These are phyloP conservation scores for Vimba vimba DNA, from an alignment of 2,113 vertebrate genomes.

Conservation along the genomic window DNA sequence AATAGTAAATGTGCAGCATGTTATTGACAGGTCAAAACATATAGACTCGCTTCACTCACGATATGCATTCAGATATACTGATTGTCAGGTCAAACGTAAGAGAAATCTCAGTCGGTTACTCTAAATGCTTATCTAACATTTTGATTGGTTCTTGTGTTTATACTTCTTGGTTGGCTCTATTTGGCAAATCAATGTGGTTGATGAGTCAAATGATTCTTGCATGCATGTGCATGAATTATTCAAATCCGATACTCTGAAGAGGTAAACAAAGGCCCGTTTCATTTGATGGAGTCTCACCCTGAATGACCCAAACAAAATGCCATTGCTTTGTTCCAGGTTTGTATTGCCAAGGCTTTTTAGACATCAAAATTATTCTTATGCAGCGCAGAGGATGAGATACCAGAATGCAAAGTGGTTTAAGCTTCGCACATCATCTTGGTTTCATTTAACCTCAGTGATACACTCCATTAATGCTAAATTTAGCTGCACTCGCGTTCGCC, in stretches of 20 bases:
- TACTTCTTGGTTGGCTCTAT: constrained; percentile 2
- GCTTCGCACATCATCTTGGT: constrained; percentile 27
- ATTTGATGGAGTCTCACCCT: constrained; percentile 26
- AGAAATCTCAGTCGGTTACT: not conserved
- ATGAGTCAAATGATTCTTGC: constrained; percentile 41
- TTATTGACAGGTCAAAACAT: not conserved
- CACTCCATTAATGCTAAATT: constrained; percentile 30
- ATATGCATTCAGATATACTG: not conserved
- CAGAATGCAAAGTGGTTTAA: constrained; percentile 26
- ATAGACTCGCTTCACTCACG: not conserved
- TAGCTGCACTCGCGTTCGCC: not conserved
- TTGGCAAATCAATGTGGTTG: constrained; percentile 33
- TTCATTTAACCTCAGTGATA: constrained; percentile 40
- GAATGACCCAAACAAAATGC: constrained; percentile 30
- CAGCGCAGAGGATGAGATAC: not conserved
- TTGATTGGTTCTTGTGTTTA: constrained; percentile 22
- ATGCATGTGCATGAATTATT: constrained; percentile 42
- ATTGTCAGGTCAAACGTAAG: constrained; percentile 22
- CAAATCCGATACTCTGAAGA: constrained; percentile 32
- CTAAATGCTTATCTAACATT: not conserved
- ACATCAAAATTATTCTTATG: constrained; percentile 12
- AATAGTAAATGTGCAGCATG: not conserved
- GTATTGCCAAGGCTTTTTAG: not conserved
- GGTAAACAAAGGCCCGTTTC: constrained; percentile 39
- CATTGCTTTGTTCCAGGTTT: constrained; percentile 3